Evolutionary conservation across 1,140 invertebrate species (phyloP), one percentile per base, ranked within the genome.

Genomic region (Hyles vespertilio): DNA sequence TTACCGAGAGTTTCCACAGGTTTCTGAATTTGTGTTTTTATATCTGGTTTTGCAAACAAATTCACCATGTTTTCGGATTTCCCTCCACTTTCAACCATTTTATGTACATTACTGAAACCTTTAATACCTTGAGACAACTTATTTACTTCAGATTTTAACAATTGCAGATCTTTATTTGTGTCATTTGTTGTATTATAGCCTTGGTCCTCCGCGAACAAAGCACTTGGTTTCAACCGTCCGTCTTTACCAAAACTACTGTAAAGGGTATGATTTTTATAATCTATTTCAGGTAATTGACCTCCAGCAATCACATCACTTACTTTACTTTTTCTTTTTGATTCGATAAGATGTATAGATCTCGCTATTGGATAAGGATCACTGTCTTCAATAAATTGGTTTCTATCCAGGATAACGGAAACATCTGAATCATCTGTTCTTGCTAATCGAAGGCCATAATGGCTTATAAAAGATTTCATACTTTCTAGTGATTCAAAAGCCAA

Each of bases 241-340:
- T 92, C 84, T 9, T 81, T 75, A 72, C 92, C 90, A 69, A 96
- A 96, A 84, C 94, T 96, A 11, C 91, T 90, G 64, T 94, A 92
- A 0, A 92, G 90, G 3, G 71, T 72, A 67, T 94, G 91, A 61
- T 83, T 84, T 61, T 82, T 60, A 60, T 90, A 92, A 66, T 89
- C 72, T 33, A 89, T 71, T 32, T 89, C 74, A 1, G 93, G 91
- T 56, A 93, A 71, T 8, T 67, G 54, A 12, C 89, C 89, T 1
- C 94, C 94, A 47, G 92, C 92, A 8, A 95, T 91, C 43, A 92
- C 91, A 79, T 93, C 91, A 1, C 93, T 93, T 5, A 94, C 91
- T 1, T 91, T 89, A 8, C 63, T 63, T 3, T 72, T 74, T 47
- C 92, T 84, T 77, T 95, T 95, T 0, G 91, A 91, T 69, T 95